These are phyloP conservation scores for Argyresthia goedartella DNA, from an alignment of 2,888 invertebrate genomes.

Conservation along the genomic window DNA sequence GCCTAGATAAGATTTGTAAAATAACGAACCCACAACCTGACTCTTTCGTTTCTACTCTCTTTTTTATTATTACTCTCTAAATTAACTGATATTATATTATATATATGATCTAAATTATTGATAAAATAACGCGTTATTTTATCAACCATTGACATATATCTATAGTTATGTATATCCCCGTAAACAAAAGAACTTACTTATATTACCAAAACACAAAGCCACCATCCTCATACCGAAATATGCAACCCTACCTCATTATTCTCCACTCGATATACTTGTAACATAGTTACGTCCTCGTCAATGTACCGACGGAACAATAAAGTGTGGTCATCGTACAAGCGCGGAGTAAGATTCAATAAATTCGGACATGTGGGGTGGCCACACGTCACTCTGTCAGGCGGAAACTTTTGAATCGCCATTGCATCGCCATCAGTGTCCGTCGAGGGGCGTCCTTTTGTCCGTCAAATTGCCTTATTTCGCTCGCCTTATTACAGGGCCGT, in stretches of 20 bases:
- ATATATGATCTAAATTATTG: too few relatives aligned
- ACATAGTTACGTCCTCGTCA: conserved; percentile 43
- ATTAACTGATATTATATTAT: too few relatives aligned
- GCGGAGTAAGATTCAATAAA: conserved; percentile 29
- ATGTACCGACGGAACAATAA: conserved; percentile 48
- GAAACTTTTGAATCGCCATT: conserved; percentile 62
- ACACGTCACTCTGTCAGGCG: conserved; percentile 35
- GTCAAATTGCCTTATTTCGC: conserved; percentile 62
- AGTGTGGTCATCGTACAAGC: conserved; percentile 52
- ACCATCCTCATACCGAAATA: background rate
- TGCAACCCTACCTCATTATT: conserved; percentile 1
- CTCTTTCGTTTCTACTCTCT: too few relatives aligned
- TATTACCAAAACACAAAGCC: background rate
- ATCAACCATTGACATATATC: too few relatives aligned
- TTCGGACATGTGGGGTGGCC: conserved; percentile 39
- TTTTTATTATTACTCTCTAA: too few relatives aligned
- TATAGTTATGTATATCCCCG: too few relatives aligned
- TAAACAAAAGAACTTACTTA: too few relatives aligned
- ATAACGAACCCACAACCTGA: too few relatives aligned
- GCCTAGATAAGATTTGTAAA: too few relatives aligned
- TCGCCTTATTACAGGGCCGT: conserved; percentile 54
- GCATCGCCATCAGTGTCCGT: conserved; percentile 29
- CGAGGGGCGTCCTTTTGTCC: conserved; percentile 59
- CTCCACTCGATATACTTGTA: conserved; percentile 12
- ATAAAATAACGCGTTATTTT: too few relatives aligned